Evolutionary conservation across 2,113 vertebrate species (phyloP).

Genomic region (Nycticorax nycticorax): DNA sequence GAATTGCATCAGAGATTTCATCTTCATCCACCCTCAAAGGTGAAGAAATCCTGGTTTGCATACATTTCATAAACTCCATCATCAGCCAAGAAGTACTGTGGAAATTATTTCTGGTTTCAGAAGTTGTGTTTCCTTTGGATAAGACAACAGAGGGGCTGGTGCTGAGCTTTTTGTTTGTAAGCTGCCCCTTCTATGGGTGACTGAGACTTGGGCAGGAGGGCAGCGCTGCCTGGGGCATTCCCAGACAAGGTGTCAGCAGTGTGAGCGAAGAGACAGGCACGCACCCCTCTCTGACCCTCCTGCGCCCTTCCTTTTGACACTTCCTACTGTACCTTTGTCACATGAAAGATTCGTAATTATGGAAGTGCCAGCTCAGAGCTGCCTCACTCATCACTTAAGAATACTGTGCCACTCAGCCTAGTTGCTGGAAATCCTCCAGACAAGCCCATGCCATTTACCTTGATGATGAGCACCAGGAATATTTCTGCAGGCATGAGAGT

Average conservation of each 20-base stretch:
- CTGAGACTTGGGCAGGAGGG: background rate
- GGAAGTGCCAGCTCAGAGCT: background rate
- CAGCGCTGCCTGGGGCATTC: background rate
- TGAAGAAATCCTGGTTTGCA: constrained; percentile 8
- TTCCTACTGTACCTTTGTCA: background rate
- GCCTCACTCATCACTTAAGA: background rate
- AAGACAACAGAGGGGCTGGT: background rate
- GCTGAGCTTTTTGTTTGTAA: background rate
- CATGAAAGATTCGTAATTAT: background rate
- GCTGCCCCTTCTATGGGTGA: background rate
- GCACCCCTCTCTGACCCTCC: background rate
- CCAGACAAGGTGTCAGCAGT: background rate
- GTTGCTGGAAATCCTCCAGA: background rate
- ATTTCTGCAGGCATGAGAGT: background rate
- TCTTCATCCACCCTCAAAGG: background rate
- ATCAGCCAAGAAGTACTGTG: background rate
- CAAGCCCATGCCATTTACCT: background rate
- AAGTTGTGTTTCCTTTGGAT: background rate
- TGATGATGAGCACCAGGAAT: background rate
- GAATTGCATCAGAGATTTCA: background rate
- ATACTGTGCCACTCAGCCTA: background rate
- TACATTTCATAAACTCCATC: background rate
- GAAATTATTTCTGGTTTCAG: background rate
- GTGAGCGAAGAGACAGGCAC: background rate
- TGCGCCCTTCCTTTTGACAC: background rate